Conservation (phyloP, 2,888 invertebrate species). For the Himalopsyche tibetana region DNA sequence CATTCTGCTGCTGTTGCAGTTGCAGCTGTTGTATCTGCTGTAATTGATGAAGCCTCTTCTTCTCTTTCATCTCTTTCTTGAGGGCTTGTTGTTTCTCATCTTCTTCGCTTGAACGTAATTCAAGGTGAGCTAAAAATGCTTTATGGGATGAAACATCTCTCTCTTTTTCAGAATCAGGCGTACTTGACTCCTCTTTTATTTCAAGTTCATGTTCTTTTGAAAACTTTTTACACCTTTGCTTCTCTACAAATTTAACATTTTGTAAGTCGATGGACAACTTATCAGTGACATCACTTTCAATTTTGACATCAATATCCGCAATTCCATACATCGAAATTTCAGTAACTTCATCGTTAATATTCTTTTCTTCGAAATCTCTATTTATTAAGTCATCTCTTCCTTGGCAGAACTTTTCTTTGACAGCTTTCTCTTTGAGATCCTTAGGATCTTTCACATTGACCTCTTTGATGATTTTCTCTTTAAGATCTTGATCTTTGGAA, state of each 20-base stretch:
- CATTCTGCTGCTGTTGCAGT: constrained; percentile 74
- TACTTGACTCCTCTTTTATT: constrained; percentile 61
- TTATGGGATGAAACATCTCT: constrained; percentile 74
- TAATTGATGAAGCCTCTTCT: constrained; percentile 75
- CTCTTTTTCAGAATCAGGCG: constrained; percentile 66
- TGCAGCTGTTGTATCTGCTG: constrained; percentile 76
- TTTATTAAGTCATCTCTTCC: too few species aligned
- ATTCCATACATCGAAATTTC: constrained; percentile 66
- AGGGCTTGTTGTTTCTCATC: constrained; percentile 78
- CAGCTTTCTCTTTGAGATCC: not conserved
- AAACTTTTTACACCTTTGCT: constrained; percentile 64
- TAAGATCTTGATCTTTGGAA: constrained; percentile 41
- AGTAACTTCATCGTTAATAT: too few species aligned
- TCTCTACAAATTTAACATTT: constrained; percentile 70
- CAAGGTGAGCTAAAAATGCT: constrained; percentile 78
- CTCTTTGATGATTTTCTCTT: not conserved
- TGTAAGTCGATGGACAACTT: constrained; percentile 69
- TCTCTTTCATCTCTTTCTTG: constrained; percentile 78
- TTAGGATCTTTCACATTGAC: not conserved
- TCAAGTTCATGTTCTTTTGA: constrained; percentile 65
- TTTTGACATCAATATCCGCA: constrained; percentile 56
- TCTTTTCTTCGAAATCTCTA: not conserved
- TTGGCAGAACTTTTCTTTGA: too few species aligned
- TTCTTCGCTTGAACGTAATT: constrained; percentile 78
- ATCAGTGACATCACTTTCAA: constrained; percentile 66